Conservation (phyloP, 2,888 invertebrate species). For the Noctua pronuba region DNA sequence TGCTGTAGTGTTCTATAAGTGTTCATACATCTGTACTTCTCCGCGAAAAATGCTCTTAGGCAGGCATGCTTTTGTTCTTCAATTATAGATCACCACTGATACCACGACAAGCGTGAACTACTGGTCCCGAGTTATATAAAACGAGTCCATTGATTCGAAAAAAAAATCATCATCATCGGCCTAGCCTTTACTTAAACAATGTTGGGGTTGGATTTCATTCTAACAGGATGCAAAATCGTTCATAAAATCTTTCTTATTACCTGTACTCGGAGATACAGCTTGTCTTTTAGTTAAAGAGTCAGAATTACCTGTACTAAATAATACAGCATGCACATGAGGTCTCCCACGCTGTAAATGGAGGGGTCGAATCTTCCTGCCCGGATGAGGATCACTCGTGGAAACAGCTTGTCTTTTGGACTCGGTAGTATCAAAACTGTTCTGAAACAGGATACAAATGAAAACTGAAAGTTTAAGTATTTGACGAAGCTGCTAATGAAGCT, state of each 20-base stretch:
- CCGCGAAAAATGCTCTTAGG: background rate
- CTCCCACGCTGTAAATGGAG: constrained; percentile 86
- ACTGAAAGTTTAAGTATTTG: background rate
- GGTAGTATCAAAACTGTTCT: constrained; percentile 85
- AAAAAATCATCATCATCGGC: background rate
- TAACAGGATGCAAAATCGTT: background rate
- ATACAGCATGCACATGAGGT: constrained; percentile 89
- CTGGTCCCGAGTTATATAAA: background rate
- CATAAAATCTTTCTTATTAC: background rate
- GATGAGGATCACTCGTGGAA: constrained; percentile 90
- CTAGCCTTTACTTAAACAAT: background rate
- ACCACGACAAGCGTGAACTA: background rate
- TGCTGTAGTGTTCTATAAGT: background rate
- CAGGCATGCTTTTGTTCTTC: too few relatives aligned
- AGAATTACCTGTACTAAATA: constrained; percentile 84
- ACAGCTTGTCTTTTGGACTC: constrained; percentile 75
- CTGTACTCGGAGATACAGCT: background rate
- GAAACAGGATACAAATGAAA: constrained; percentile 59
- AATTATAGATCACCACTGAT: too few relatives aligned
- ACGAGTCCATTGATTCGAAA: too few relatives aligned
- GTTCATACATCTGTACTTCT: background rate
- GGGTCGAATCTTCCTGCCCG: constrained; percentile 90
- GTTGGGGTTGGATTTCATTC: background rate
- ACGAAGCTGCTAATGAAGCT: background rate
- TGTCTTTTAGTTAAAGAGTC: background rate